A percentile compares a stretch with the other conserved stretches of the same genome.
Conservation (phyloP, 2,113 vertebrate genomes). For the Catagonus wagneri region DNA sequence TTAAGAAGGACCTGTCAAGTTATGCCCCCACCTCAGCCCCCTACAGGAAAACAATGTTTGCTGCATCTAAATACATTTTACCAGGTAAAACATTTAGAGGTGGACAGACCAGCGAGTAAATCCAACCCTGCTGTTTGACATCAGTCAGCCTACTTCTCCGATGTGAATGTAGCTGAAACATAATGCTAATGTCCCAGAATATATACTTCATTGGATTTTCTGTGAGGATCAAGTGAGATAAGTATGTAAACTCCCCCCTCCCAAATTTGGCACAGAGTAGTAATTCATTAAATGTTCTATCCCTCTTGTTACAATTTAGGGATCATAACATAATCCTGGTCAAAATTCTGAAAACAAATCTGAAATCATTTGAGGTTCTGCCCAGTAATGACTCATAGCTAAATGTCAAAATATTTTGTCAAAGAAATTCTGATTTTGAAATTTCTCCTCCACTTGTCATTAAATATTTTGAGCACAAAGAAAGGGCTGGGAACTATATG, state of each 20-base stretch:
- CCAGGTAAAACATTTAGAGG: background rate
- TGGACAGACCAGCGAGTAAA: background rate
- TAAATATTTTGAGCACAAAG: constrained; percentile 28
- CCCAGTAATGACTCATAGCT: background rate
- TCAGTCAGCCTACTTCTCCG: background rate
- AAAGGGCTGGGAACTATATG: background rate
- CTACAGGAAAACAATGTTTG: background rate
- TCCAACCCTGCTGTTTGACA: background rate
- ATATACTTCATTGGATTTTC: background rate
- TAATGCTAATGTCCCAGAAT: background rate
- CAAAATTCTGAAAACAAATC: constrained; percentile 9
- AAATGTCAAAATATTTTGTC: constrained; percentile 34
- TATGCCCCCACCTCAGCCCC: background rate
- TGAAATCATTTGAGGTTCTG: background rate
- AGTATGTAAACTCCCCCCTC: background rate
- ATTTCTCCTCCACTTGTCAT: background rate
- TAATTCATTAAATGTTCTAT: background rate
- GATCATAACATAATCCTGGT: background rate
- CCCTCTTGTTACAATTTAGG: background rate
- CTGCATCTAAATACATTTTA: constrained; percentile 14
- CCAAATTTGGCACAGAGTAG: background rate
- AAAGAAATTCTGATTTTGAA: constrained; percentile 40
- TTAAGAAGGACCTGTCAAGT: background rate
- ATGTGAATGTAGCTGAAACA: background rate
- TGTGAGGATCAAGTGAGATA: background rate